These are phyloP conservation scores for Scaptomyza polygonia DNA, from an alignment of 2,888 invertebrate species.

Conservation along the genomic window DNA sequence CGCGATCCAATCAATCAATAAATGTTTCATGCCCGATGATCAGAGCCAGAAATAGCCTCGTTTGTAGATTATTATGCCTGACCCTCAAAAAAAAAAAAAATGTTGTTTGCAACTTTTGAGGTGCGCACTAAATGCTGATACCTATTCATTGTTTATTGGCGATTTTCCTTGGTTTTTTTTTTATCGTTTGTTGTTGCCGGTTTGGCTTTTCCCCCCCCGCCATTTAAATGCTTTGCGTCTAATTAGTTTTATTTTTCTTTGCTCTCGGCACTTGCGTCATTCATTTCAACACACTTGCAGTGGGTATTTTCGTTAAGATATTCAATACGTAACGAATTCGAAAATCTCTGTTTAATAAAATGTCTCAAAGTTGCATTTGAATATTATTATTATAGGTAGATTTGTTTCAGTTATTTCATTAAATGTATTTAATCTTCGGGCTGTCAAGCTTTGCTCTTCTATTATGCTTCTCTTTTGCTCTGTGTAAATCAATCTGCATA, in stretches of 20 bases:
- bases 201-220: neutral
- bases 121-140: conserved; percentile 33
- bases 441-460: neutral
- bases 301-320: conserved; percentile 4
- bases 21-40: conserved; percentile 14
- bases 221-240: conserved; percentile 33
- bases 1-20: conserved; percentile 8
- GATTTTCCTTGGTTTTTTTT: conserved; percentile 25
- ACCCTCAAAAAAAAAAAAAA: no score
- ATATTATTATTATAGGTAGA: neutral
- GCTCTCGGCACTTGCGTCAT: conserved; percentile 48
- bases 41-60: conserved; percentile 41
- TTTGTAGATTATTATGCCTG: conserved; percentile 30
- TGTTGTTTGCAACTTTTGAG: conserved; percentile 20
- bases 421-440: neutral
- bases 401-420: neutral
- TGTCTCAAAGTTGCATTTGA: no score
- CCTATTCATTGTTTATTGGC: conserved; percentile 34
- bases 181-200: conserved; percentile 4
- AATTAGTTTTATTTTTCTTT: conserved; percentile 41
- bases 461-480: neutral
- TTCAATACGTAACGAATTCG: neutral
- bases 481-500: conserved; percentile 24
- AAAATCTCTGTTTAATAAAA: no score
- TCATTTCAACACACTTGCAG: conserved; percentile 36